Percentiles rank a stretch among this genome's conserved stretches.
These are phyloP conservation scores for Apodemia mormo DNA, from an alignment of 2,888 invertebrate genomes.

Conservation along the genomic window DNA sequence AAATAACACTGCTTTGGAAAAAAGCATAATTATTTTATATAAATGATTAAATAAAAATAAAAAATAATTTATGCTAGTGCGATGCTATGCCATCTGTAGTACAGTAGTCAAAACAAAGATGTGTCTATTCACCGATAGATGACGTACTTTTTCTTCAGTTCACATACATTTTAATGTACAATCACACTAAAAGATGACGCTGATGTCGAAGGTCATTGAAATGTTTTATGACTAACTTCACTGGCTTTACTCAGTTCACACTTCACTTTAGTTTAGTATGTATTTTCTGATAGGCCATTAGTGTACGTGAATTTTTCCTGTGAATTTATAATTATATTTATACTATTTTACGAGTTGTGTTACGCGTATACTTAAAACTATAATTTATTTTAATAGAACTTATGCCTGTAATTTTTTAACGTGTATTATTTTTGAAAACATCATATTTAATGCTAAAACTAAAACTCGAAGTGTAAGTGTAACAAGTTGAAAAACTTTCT, in stretches of 20 bases:
- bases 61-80: background rate
- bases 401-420: background rate
- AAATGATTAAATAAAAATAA: too few relatives aligned
- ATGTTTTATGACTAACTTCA: conserved; percentile 36
- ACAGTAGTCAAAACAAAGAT: conserved; percentile 33
- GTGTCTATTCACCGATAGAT: conserved; percentile 25
- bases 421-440: background rate
- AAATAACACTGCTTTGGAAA: too few relatives aligned
- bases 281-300: conserved; percentile 34
- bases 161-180: conserved; percentile 19
- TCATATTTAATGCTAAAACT: conserved; percentile 32
- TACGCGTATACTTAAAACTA: background rate
- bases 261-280: conserved; percentile 29
- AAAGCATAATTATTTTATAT: too few relatives aligned
- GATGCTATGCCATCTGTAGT: conserved; percentile 44
- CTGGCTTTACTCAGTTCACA: conserved; percentile 30
- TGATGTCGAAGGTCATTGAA: conserved; percentile 39
- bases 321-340: background rate
- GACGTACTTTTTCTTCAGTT: background rate
- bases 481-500: conserved; percentile 65
- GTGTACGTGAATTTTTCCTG: conserved; percentile 31
- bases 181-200: conserved; percentile 39
- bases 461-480: conserved; percentile 52
- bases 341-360: background rate
- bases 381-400: background rate